Evolutionary conservation across 2,797 vertebrate species (phyloP), one percentile per base, ranked within the genome.

Genomic region (Alosa sapidissima): DNA sequence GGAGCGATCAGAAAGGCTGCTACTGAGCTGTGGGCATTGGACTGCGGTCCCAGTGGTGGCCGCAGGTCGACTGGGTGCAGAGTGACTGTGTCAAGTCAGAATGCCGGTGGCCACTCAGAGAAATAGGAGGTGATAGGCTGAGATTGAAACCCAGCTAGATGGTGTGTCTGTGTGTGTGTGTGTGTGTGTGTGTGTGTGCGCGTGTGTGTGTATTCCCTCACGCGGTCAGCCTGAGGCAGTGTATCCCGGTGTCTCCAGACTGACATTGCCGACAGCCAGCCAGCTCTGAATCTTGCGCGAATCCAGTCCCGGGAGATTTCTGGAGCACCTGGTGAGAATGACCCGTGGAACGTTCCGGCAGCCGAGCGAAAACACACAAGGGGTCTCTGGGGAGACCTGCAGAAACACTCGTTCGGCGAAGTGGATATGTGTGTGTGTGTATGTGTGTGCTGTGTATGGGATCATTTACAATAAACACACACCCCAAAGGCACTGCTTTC

Each of bases 391-490:
- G 16, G 72, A 78, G 36, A 78, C 16, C 1, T 16, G 16, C 33
- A 75, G 68, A 75, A 75, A 19, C 19, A 58, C 58, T 47, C 7
- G 36, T 78, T 62, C n/a, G 8, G 21, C 2, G 72, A 21, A 9
- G 14, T 4, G 2, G 72, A 45, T 36, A 16, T 45, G 41, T 55
- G 16, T 55, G 52, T 36, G 8, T 41, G 6, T 24, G 28, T 72
- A 28, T 72, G 68, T 41, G 36, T 7, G 36, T 5, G 36, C 36
- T 41, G 14, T 72, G 68, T 72, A 72, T 72, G 16, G 33, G 41
- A 47, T 47, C 72, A 78, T 78, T 78, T 78, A 78, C 41, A 41
- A 78, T 47, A 47, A 78, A 78, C 36, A 78, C 36, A 78, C 72
- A 78, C 36, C 72, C 72, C 28, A 78, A 78, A 78, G 41, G 72